Conservation (phyloP, 2,888 invertebrate species). For the Coecobrya sp. region DNA sequence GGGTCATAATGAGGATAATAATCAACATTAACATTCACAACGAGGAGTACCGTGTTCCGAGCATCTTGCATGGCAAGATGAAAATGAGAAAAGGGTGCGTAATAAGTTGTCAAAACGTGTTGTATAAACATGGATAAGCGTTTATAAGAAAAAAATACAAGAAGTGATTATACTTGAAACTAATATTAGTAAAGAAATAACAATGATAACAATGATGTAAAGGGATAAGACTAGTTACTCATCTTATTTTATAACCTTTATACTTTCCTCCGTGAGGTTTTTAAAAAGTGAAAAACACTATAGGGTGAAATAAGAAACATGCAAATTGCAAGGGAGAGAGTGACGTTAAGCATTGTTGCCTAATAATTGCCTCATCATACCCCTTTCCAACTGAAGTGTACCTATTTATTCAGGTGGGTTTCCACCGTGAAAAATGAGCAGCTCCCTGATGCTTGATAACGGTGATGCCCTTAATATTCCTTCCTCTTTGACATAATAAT, state of each 20-base stretch:
- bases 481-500: slow-evolving; percentile 41
- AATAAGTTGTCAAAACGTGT: slow-evolving; percentile 73
- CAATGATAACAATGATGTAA: slow-evolving; percentile 7
- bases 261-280: slow-evolving; percentile 13
- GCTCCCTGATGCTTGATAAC: slow-evolving; percentile 34
- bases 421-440: not conserved
- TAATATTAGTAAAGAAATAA: slow-evolving; percentile 48
- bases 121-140: slow-evolving; percentile 52
- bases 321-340: slow-evolving; percentile 19
- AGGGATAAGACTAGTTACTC: slow-evolving; percentile 20
- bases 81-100: slow-evolving; percentile 61
- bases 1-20: slow-evolving; percentile 80
- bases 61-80: not conserved
- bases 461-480: slow-evolving; percentile 17
- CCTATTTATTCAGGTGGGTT: not conserved
- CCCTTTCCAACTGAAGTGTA: not conserved
- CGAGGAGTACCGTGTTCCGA: not conserved
- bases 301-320: not conserved
- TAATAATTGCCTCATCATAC: slow-evolving; percentile 58
- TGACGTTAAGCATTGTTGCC: slow-evolving; percentile 14
- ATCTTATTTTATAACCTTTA: not conserved
- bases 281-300: not conserved
- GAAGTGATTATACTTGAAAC: slow-evolving; percentile 50
- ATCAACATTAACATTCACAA: slow-evolving; percentile 71
- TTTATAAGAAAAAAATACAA: slow-evolving; percentile 34